Conservation (phyloP, 1,140 invertebrate genomes). For the Dendroctonus ponderosae region DNA sequence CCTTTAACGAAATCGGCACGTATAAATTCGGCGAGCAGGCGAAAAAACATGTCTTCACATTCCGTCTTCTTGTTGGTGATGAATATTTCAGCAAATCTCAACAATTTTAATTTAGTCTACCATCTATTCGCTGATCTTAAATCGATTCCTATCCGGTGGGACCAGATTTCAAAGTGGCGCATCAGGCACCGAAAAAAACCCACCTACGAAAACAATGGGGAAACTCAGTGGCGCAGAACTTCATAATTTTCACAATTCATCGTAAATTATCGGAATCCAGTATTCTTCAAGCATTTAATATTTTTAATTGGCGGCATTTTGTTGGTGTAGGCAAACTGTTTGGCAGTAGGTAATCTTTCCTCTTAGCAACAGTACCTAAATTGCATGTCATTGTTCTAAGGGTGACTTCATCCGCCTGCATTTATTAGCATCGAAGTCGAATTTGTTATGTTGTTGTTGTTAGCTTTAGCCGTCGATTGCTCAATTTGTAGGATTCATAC, state of each 20-base stretch:
- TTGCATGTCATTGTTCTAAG: no score
- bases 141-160: conserved; percentile 37
- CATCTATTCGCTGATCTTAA: conserved; percentile 37
- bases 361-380: no score
- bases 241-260: not conserved
- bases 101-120: conserved; percentile 39
- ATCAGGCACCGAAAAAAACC: conserved; percentile 38
- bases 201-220: conserved; percentile 37
- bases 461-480: no score
- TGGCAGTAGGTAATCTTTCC: no score
- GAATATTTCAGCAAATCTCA: conserved; percentile 46
- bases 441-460: no score
- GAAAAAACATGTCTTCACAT: conserved; percentile 41
- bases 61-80: conserved; percentile 39
- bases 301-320: no score
- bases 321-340: no score
- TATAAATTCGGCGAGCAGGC: conserved; percentile 33
- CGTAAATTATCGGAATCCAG: not conserved
- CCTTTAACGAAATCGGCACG: no score
- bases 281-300: no score
- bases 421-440: no score
- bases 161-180: conserved; percentile 41
- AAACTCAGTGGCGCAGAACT: conserved; percentile 19
- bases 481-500: no score
- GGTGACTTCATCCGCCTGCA: no score